Base-by-base conservation (phyloP, 2,797 vertebrate species). In the Bradypus variegatus region DNA sequence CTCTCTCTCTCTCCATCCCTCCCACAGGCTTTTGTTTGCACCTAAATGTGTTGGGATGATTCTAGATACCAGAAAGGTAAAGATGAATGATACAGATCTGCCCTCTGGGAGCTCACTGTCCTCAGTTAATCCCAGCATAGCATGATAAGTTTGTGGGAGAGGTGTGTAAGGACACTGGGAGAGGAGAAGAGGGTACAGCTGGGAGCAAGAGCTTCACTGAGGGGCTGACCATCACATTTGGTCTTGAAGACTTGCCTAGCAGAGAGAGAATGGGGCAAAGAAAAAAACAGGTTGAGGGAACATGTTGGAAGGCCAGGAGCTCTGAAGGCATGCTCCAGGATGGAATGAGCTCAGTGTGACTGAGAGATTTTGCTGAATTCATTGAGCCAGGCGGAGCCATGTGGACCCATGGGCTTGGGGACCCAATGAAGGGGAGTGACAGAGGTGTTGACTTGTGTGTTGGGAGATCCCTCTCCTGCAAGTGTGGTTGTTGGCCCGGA, bases 181-280 rank as follows among this genome's bases (percentile, higher is more conserved):
- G 6, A 7, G 19, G n/a, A 12, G 62, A 29, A 36, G 3, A 55
- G 38, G 27, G 1, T 67, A 27, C 5, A 0, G 3, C 36, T 21
- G 55, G 76, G 55, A 91, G 1, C 15, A 16, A 27, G 83, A 55
- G 29, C 84, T 65, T 45, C 31, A 31, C 64, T 18, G 50, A 50
- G 75, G 53, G 2, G 67, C 77, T 55, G n/a, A 33, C n/a, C 29
- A n/a, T 33, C 58, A 64, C 18, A 6, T 62, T 45, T 50, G 67
- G 53, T 14, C 75, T 14, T 45, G 31, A 23, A 91, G 55, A 3
- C 23, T 75, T 45, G 38, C 31, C 31, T 18, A 21, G 55, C 64
- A 48, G 72, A 48, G 31, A 48, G 45, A 70, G 33, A 18, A 5
- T 0, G 5, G 15, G 53, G n/a, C 31, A 73, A 8, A 45, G n/a